phyloP scores from a whole-genome alignment of 2,797 vertebrate genomes.

The Huso huso region DNA sequence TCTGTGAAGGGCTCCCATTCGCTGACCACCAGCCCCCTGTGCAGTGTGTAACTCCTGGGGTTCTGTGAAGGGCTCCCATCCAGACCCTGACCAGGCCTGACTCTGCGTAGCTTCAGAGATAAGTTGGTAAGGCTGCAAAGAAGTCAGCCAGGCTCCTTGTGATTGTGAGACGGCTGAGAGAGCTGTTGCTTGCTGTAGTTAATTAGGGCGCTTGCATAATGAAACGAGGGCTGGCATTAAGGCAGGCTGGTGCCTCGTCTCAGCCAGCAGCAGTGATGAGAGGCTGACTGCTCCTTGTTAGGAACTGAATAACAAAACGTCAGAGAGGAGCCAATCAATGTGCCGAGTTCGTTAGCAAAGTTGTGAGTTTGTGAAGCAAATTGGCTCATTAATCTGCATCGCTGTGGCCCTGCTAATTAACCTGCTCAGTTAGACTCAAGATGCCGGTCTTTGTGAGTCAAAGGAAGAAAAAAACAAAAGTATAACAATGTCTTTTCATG shows the following conservation, averaged over 20 bases:
- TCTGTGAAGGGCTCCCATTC: too few relatives aligned
- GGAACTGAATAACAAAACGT: background rate
- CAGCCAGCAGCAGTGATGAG: background rate
- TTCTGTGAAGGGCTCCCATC: too few relatives aligned
- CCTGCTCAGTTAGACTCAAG: constrained; percentile 18
- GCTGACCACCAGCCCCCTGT: too few relatives aligned
- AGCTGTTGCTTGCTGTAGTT: background rate
- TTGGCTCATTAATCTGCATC: constrained; percentile 3
- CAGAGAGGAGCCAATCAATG: background rate
- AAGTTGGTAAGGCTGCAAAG: background rate
- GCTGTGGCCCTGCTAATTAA: background rate
- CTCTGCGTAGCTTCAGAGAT: too few relatives aligned
- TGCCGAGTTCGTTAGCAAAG: background rate
- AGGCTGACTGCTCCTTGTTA: background rate
- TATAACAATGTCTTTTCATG: too few relatives aligned
- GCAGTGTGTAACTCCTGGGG: too few relatives aligned
- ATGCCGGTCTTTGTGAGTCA: constrained; percentile 33
- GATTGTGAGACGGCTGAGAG: background rate
- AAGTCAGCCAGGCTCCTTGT: background rate
- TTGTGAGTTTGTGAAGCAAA: background rate
- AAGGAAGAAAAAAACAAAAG: constrained; percentile 18
- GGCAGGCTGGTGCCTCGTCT: background rate
- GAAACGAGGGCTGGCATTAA: background rate
- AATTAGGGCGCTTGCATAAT: background rate
- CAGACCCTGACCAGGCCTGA: too few relatives aligned